Conservation (phyloP, 2,797 vertebrate species). For the Momotus momota region DNA sequence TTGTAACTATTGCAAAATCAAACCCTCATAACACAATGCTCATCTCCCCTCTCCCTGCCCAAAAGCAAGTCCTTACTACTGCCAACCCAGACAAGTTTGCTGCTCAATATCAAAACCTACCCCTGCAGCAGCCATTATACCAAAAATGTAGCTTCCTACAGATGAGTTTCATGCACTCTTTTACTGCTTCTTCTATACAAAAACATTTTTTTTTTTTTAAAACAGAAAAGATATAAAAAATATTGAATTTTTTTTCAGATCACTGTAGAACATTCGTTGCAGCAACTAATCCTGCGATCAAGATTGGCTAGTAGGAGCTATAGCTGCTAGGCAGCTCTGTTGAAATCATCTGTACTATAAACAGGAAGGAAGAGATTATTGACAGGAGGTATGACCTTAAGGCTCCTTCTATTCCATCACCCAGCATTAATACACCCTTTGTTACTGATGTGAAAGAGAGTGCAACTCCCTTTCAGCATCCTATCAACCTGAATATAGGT, state of each 20-base stretch:
- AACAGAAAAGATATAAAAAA: background rate
- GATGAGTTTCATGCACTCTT: background rate
- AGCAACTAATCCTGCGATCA: background rate
- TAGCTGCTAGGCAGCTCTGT: background rate
- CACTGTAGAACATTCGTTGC: background rate
- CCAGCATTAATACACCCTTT: background rate
- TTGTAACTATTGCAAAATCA: slow-evolving; percentile 1
- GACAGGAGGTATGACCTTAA: background rate
- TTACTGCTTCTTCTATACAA: background rate
- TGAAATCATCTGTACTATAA: background rate
- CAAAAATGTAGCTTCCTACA: background rate
- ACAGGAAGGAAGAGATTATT: background rate
- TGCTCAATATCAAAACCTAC: background rate
- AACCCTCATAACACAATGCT: background rate
- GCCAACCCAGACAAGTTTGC: background rate
- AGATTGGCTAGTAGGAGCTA: background rate
- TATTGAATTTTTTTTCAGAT: background rate
- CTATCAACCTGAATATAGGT: background rate
- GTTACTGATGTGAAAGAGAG: background rate
- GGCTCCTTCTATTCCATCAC: background rate
- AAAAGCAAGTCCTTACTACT: background rate
- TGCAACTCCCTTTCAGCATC: background rate
- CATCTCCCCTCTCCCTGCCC: background rate
- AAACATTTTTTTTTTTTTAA: background rate
- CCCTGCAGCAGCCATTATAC: background rate